Evolutionary conservation across 1,140 invertebrate species (phyloP).

Genomic region (Drosophila parabipectinata): DNA sequence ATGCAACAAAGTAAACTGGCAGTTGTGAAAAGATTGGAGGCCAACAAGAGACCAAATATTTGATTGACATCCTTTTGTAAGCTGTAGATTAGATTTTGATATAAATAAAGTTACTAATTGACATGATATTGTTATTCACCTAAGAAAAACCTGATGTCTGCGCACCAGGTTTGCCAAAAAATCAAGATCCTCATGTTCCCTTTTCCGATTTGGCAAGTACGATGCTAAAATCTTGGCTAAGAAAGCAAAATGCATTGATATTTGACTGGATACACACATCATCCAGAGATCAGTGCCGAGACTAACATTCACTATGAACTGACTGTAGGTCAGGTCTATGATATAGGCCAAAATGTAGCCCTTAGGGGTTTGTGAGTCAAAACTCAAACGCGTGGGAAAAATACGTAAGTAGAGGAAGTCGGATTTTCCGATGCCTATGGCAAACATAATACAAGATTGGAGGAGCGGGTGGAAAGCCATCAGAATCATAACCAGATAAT

Average conservation of each 20-base stretch:
- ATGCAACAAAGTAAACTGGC: conserved; percentile 41
- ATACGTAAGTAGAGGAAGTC: conserved; percentile 34
- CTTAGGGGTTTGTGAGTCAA: not conserved
- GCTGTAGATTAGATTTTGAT: conserved; percentile 13
- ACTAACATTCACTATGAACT: conserved; percentile 40
- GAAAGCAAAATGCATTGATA: conserved; percentile 53
- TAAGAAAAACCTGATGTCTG: conserved; percentile 33
- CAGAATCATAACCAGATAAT: conserved; percentile 17
- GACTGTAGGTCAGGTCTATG: conserved; percentile 37
- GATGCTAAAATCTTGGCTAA: conserved; percentile 18
- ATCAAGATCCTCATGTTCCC: conserved; percentile 10
- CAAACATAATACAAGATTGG: conserved; percentile 9
- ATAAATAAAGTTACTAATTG: not conserved
- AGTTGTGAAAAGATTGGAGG: conserved; percentile 41
- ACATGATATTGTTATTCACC: conserved; percentile 8
- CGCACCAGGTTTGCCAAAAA: conserved; percentile 25
- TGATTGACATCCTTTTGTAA: conserved; percentile 42
- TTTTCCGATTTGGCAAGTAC: conserved; percentile 19
- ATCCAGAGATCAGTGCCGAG: conserved; percentile 57
- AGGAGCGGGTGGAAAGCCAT: conserved; percentile 22
- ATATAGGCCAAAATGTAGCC: conserved; percentile 17
- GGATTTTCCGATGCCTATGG: not conserved
- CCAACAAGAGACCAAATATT: conserved; percentile 45
- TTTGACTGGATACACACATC: conserved; percentile 47
- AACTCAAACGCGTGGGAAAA: conserved; percentile 25